These are phyloP conservation scores for Camptogramma bilineatum DNA, from an alignment of 2,888 invertebrate genomes.

Conservation along the genomic window DNA sequence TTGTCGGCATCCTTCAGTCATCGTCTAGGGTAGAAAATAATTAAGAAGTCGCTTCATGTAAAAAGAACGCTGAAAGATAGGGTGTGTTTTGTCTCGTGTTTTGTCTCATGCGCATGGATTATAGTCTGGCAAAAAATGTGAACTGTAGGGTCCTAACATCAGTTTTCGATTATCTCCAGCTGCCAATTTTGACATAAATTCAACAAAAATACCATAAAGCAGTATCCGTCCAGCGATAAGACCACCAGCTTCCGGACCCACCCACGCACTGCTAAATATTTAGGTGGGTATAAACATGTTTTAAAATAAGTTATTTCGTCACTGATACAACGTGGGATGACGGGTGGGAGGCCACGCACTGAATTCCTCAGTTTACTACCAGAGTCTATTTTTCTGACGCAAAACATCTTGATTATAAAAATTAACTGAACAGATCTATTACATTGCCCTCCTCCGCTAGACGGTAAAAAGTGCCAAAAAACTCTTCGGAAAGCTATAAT, in stretches of 20 bases:
- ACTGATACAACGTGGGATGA: background rate
- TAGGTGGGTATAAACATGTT: background rate
- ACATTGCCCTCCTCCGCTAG: background rate
- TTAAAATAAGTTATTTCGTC: conserved; percentile 8
- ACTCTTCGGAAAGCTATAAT: background rate
- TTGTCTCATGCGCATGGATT: too few species aligned
- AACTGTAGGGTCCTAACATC: too few species aligned
- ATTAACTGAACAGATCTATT: conserved; percentile 2
- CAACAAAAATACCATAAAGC: background rate
- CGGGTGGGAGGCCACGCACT: conserved; percentile 1
- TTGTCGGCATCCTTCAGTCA: too few species aligned
- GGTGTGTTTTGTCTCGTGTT: too few species aligned
- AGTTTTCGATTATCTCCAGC: background rate
- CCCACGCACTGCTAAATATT: background rate
- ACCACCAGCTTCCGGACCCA: background rate
- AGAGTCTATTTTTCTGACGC: background rate
- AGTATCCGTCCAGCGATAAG: background rate
- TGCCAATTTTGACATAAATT: background rate
- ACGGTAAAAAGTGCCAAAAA: background rate
- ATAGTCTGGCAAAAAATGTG: too few species aligned
- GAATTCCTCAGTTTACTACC: conserved; percentile 12
- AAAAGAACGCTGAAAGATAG: too few species aligned
- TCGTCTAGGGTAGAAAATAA: too few species aligned
- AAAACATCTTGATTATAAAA: conserved; percentile 14
- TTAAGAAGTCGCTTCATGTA: too few species aligned